phyloP scores from a whole-genome alignment of 1,140 invertebrate species.

The Pinna nobilis region DNA sequence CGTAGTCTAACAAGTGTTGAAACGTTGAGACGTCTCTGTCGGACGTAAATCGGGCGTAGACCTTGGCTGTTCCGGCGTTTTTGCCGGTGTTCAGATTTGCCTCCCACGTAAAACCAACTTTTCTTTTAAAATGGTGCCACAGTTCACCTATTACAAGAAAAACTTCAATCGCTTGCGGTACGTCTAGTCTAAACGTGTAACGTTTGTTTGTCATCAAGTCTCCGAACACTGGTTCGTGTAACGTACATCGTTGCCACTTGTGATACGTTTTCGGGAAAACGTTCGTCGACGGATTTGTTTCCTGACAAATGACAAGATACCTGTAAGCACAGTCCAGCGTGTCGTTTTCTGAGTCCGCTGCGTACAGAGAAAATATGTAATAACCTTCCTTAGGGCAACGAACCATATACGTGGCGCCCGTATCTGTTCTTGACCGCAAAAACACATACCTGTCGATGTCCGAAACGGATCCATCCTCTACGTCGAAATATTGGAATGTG shows the following conservation, averaged over 20 bases:
- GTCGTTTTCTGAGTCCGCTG: slow-evolving; percentile 44
- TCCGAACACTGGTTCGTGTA: slow-evolving; percentile 71
- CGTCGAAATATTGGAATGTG: slow-evolving; percentile 70
- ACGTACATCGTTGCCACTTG: slow-evolving; percentile 69
- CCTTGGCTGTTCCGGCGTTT: slow-evolving; percentile 48
- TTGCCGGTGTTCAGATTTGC: slow-evolving; percentile 64
- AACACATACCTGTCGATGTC: slow-evolving; percentile 72
- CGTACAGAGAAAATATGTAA: slow-evolving; percentile 72
- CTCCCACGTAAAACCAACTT: slow-evolving; percentile 69
- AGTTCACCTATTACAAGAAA: slow-evolving; percentile 66
- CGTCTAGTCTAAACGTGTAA: slow-evolving; percentile 66
- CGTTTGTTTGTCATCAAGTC: slow-evolving; percentile 66
- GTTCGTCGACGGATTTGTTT: slow-evolving; percentile 60
- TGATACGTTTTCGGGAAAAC: slow-evolving; percentile 70
- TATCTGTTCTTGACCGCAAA: slow-evolving; percentile 62
- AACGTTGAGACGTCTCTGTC: slow-evolving; percentile 63
- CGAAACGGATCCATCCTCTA: slow-evolving; percentile 59
- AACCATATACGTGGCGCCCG: slow-evolving; percentile 64
- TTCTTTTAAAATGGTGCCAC: slow-evolving; percentile 67
- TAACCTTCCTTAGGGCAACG: slow-evolving; percentile 70
- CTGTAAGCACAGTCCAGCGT: slow-evolving; percentile 70
- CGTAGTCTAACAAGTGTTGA: slow-evolving; percentile 66
- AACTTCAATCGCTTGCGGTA: slow-evolving; percentile 69
- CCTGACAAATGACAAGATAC: slow-evolving; percentile 70
- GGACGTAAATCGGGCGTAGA: slow-evolving; percentile 62